Base-by-base conservation (phyloP, 2,797 vertebrate species). In the Darevskia nairensis region DNA sequence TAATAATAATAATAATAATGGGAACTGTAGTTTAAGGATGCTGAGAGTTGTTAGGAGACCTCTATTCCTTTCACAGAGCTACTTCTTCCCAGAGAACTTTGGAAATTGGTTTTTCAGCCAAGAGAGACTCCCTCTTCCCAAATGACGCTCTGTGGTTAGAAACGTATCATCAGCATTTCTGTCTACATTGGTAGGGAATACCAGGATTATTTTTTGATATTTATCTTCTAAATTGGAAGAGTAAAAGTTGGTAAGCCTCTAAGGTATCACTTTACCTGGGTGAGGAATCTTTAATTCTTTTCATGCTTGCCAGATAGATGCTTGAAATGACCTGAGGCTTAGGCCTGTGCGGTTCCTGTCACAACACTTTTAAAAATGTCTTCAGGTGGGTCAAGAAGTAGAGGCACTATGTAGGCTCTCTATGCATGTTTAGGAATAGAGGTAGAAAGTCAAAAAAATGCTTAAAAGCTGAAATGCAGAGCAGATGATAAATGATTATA, bases 141-240 rank as follows among this genome's bases (percentile, higher is more conserved):
- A 61, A 23, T 7, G n/a, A 8, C 9, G 11, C 23, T 50, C 7
- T 46, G 61, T 41, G 66, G 3, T 66, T 75, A 82, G 29, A 64
- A 76, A 77, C 13, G 23, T 44, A 25, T 27, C 21, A 17, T 23
- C 41, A 44, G 3, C 29, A 3, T 66, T 82, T 66, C 21, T 35
- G 39, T 27, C 39, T 69, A 15, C 21, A 11, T 76, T 76, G 74
- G 39, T 75, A 35, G 61, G 39, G 35, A 66, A 66, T 21, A 27
- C 39, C 46, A 1, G 50, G 9, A 13, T 27, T 80, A 61, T n/a
- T 85, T 85, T 10, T 27, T 13, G 44, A 72, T 84, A 27, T 64
- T 75, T 75, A 87, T 82, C 86, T 87, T 81, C 27, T 61, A 72
- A 81, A 75, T 79, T 8, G 25, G 64, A 82, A 88, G 76, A n/a